These are phyloP conservation scores for Setophaga kirtlandii DNA, from an alignment of 2,113 vertebrate species.

Conservation along the genomic window DNA sequence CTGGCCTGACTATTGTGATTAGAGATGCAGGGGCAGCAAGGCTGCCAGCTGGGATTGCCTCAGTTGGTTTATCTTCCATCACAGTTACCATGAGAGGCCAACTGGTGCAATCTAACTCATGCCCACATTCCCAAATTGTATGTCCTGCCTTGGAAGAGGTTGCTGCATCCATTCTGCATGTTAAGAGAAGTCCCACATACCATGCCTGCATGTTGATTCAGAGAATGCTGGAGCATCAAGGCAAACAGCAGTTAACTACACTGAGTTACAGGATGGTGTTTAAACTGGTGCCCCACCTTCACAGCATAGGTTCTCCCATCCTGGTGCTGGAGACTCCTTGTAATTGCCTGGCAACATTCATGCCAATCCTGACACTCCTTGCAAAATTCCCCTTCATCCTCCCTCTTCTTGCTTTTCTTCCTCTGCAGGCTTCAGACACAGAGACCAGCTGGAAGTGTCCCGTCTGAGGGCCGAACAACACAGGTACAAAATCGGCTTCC, in stretches of 20 bases:
- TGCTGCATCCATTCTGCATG: not conserved
- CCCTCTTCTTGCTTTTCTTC: not conserved
- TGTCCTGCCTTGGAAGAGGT: not conserved
- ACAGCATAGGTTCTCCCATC: not conserved
- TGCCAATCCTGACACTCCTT: not conserved
- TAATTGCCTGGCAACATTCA: not conserved
- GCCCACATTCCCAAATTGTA: not conserved
- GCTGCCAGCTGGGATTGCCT: not conserved
- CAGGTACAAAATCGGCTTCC: conserved; percentile 54
- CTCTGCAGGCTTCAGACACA: conserved; percentile 76
- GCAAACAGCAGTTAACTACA: not conserved
- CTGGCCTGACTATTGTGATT: not conserved
- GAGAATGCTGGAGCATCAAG: not conserved
- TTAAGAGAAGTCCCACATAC: not conserved
- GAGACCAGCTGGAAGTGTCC: conserved; percentile 59
- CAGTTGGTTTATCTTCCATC: not conserved
- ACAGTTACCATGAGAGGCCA: not conserved
- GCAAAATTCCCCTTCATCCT: not conserved
- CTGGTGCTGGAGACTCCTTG: not conserved
- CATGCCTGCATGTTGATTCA: accelerated
- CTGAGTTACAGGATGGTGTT: not conserved
- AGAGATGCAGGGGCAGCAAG: not conserved
- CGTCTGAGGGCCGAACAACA: conserved; percentile 58
- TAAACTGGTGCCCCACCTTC: not conserved
- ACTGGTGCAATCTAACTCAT: not conserved